Evolutionary conservation across 2,888 invertebrate genomes (phyloP).

Genomic region (Zygothrica quintamaculata): DNA sequence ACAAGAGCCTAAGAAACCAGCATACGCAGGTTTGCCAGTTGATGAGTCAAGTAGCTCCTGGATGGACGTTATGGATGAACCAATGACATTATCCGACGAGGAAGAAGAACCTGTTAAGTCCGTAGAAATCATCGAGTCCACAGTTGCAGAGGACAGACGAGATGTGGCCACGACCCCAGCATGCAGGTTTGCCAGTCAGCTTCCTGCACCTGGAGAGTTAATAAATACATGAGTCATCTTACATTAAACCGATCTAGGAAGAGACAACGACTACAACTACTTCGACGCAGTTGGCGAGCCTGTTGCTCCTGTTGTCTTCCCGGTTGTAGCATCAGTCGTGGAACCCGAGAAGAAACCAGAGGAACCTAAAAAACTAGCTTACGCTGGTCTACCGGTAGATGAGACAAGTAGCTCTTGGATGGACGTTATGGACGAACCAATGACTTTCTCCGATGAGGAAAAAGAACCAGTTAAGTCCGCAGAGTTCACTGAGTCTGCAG

Average conservation of each 20-base stretch:
- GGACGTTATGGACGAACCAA: slow-evolving; percentile 34
- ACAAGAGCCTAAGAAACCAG: slow-evolving; percentile 57
- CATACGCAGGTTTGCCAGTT: slow-evolving; percentile 76
- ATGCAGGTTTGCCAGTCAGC: no score
- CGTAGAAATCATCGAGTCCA: slow-evolving; percentile 45
- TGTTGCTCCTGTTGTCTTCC: neutral
- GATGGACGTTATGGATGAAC: slow-evolving; percentile 80
- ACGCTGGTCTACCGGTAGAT: slow-evolving; percentile 78
- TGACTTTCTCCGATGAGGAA: slow-evolving; percentile 27
- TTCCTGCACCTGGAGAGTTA: no score
- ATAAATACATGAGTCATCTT: no score
- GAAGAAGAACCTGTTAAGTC: slow-evolving; percentile 13
- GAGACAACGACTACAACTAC: slow-evolving; percentile 11
- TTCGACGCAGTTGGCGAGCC: slow-evolving; percentile 9
- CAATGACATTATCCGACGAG: neutral
- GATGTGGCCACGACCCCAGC: slow-evolving; percentile 18
- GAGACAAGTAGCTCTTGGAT: slow-evolving; percentile 52
- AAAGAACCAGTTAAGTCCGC: neutral
- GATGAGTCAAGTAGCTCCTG: slow-evolving; percentile 79
- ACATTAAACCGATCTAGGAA: no score
- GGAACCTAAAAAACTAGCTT: slow-evolving; percentile 33
- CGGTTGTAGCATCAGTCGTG: no score
- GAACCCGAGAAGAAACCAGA: slow-evolving; percentile 5
- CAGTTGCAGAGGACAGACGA: neutral
- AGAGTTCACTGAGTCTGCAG: neutral